Percentiles rank a stretch among this genome's conserved stretches.
Evolutionary conservation across 2,113 vertebrate genomes (phyloP).

Genomic region (Megalops atlanticus): DNA sequence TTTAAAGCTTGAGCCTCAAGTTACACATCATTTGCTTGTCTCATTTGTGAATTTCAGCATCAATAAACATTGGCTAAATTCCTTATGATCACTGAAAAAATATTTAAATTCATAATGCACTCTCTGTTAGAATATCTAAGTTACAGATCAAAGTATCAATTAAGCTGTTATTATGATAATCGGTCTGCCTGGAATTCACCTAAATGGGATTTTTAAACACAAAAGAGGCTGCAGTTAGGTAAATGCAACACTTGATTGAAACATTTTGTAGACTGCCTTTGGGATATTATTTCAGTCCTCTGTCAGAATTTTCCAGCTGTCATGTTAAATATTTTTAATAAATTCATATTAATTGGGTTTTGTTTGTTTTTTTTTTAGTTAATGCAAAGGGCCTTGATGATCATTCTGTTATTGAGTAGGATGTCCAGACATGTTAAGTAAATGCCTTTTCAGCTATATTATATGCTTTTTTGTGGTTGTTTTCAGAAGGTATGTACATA

Average conservation of each 20-base stretch:
- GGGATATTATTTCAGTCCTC: conserved; percentile 7
- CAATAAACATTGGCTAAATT: background rate
- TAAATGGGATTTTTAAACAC: background rate
- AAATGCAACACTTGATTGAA: background rate
- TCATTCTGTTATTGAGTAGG: conserved; percentile 26
- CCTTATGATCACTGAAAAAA: background rate
- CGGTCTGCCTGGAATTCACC: conserved; percentile 1
- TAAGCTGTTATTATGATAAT: background rate
- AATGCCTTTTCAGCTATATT: conserved; percentile 40
- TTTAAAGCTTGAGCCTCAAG: conserved; percentile 39
- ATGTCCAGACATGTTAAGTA: conserved; percentile 38
- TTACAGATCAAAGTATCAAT: conserved; percentile 10
- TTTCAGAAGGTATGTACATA: conserved; percentile 37
- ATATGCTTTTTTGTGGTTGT: conserved; percentile 22
- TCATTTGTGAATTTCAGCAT: conserved; percentile 15
- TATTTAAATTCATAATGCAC: conserved; percentile 20
- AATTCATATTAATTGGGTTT: conserved; percentile 24
- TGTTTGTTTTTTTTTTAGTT: conserved; percentile 36
- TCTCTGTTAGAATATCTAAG: conserved; percentile 13
- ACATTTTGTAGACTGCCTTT: conserved; percentile 23
- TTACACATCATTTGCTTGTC: conserved; percentile 34
- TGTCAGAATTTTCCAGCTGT: background rate
- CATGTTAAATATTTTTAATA: conserved; percentile 13
- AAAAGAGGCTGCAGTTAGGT: background rate
- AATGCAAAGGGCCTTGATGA: conserved; percentile 29